Evolutionary conservation across 2,888 invertebrate genomes (phyloP).

Genomic region (Drosophila dives): DNA sequence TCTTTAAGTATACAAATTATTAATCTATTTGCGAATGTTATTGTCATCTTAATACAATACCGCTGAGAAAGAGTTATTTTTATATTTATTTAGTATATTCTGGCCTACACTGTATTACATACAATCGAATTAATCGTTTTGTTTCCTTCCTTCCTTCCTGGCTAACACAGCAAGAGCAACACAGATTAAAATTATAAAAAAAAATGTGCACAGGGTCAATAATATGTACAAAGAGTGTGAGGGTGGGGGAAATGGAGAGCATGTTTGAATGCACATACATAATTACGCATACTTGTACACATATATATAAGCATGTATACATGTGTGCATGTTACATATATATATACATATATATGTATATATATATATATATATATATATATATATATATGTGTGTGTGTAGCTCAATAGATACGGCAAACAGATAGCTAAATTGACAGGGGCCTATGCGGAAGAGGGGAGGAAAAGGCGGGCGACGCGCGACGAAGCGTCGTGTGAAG

Average conservation of each 20-base stretch:
- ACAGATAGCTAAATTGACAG: constrained; percentile 68
- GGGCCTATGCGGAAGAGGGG: background rate
- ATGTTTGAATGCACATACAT: constrained; percentile 10
- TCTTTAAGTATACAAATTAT: background rate
- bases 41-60: background rate
- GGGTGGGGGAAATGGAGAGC: constrained; percentile 18
- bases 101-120: constrained; percentile 2
- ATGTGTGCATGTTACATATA: background rate
- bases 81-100: background rate
- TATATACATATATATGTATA: constrained; percentile 1
- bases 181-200: constrained; percentile 47
- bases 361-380: background rate
- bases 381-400: background rate
- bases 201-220: constrained; percentile 54
- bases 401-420: constrained; percentile 46
- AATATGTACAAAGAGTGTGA: constrained; percentile 18
- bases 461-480: constrained; percentile 37
- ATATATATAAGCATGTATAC: constrained; percentile 1
- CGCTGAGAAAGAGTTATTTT: background rate
- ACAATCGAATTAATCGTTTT: constrained; percentile 12
- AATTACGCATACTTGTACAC: constrained; percentile 2
- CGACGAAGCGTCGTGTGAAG: constrained; percentile 71
- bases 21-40: background rate
- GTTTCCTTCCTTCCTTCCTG: constrained; percentile 18
- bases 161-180: constrained; percentile 6